Evolutionary conservation across 2,797 vertebrate genomes (phyloP), one percentile per base, ranked within the genome.

Genomic region (Amazonetta brasiliensis): DNA sequence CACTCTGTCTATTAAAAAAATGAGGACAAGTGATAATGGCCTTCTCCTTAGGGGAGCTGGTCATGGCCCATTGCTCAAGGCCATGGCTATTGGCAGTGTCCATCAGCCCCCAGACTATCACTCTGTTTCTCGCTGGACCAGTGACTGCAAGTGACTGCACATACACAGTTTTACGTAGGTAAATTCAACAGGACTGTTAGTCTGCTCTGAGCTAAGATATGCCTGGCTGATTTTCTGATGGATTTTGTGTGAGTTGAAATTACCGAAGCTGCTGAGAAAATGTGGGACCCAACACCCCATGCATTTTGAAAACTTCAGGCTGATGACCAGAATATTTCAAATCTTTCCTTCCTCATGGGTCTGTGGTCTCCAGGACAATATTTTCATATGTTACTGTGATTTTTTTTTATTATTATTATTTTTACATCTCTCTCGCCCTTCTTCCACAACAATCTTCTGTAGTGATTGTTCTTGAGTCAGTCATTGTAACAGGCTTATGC

Each of bases 391-490:
- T 35, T 82, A 58, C 85, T 67, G 39, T 71, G 90, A 10, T 3
- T 3, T 5, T 54, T 87, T 81, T 21, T 59, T 77, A 71, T 50
- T 50, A 14, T 3, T 6, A 46, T 87, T 81, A 20, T 44, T 59
- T 75, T 71, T 56, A 19, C 20, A 20, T 50, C 9, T 17, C 44
- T 66, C 56, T 68, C 68, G 73, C 25, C 67, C 54, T 50, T 84
- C 82, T 83, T 64, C 73, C 80, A 58, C 74, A 73, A 21, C 41
- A 43, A 43, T 43, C 28, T 43, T 64, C 43, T 74, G 60, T 19
- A 44, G 43, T 63, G 83, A 89, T 92, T 91, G 85, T 84, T 94
- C 89, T 80, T 19, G 72, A 95, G 54, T 94, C 86, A 94, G 81
- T 88, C 79, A 78, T 26, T 87, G 56, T 72, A 95, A 93, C 6